A percentile compares a stretch with the other conserved stretches of the same genome.
These are phyloP conservation scores for Mionectes macconnelli DNA, from an alignment of 2,113 vertebrate species.

Conservation along the genomic window DNA sequence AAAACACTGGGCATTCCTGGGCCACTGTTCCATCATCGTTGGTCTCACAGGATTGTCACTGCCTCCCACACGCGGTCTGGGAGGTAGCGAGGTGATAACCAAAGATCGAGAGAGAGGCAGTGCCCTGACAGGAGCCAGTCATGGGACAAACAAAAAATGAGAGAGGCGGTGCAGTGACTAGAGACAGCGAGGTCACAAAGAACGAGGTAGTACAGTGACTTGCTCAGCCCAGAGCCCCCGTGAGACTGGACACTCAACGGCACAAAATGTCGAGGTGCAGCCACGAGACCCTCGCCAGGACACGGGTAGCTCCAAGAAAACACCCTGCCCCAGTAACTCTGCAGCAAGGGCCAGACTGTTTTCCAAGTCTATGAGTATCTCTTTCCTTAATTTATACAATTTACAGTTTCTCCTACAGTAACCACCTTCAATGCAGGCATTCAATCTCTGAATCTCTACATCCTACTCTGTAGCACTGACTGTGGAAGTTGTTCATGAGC, in stretches of 20 bases:
- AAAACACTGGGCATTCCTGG: background rate
- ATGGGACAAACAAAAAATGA: background rate
- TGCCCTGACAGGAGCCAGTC: background rate
- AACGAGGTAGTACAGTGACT: background rate
- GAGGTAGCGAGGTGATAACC: accelerated
- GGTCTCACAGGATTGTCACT: background rate
- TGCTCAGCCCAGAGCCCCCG: background rate
- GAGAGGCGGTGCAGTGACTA: background rate
- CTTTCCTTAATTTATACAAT: background rate
- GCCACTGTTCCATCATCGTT: background rate
- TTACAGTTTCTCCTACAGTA: background rate
- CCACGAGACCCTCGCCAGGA: accelerated
- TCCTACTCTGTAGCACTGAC: background rate
- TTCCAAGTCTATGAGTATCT: background rate
- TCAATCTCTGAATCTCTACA: background rate
- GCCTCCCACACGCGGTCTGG: background rate
- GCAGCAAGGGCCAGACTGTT: background rate
- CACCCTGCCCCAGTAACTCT: background rate
- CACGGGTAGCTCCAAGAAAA: background rate
- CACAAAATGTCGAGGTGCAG: background rate
- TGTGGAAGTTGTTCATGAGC: background rate
- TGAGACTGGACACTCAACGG: background rate
- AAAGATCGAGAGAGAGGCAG: accelerated
- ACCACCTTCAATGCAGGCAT: background rate
- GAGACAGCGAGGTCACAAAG: background rate